phyloP scores from a whole-genome alignment of 2,113 vertebrate genomes.

The Cephalopterus ornatus region DNA sequence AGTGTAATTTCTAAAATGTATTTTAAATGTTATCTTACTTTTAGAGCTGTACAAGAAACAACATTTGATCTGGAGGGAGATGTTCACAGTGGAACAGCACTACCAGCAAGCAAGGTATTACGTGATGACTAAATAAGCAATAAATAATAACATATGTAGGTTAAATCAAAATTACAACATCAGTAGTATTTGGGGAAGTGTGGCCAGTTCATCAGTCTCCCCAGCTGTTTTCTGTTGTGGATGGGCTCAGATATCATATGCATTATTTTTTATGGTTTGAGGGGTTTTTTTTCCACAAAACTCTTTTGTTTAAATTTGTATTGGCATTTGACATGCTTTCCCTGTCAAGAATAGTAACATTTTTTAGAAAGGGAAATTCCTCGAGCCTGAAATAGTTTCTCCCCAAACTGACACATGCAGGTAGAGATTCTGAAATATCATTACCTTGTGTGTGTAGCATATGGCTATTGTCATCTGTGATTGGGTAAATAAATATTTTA shows the following conservation, averaged over 20 bases:
- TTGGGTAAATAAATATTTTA: not conserved
- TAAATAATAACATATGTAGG: not conserved
- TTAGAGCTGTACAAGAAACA: slow-evolving; percentile 88
- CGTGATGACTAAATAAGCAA: not conserved
- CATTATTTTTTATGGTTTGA: not conserved
- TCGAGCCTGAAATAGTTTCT: not conserved
- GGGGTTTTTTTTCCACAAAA: not conserved
- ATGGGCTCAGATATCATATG: not conserved
- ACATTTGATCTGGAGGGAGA: slow-evolving; percentile 95
- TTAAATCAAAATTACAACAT: not conserved
- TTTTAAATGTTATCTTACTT: not conserved
- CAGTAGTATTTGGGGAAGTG: not conserved
- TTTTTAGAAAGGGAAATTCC: not conserved
- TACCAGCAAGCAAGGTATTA: slow-evolving; percentile 91
- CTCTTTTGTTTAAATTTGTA: not conserved
- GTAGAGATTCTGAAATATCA: not conserved
- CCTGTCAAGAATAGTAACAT: not conserved
- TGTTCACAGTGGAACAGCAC: slow-evolving; percentile 81
- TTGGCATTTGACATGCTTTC: not conserved
- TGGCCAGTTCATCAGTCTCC: not conserved
- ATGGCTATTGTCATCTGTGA: not conserved
- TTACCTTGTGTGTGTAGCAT: not conserved
- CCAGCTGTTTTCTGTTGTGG: not conserved
- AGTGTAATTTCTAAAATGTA: not conserved
- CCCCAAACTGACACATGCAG: not conserved